These are phyloP conservation scores for Centrocercus urophasianus DNA, from an alignment of 2,113 vertebrate species.

Conservation along the genomic window DNA sequence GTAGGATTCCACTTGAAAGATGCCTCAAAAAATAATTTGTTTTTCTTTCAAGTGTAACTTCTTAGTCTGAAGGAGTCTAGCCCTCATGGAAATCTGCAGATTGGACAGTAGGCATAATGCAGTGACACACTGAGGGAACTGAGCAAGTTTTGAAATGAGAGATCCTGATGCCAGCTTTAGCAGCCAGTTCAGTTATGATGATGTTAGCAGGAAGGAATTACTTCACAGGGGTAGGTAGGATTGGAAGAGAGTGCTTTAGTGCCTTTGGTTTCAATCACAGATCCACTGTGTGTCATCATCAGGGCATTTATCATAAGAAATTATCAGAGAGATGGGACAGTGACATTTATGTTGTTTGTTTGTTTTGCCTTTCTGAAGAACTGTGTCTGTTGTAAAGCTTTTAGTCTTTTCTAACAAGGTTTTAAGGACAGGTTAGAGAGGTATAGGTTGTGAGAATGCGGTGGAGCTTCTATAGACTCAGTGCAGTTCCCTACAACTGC, in stretches of 20 bases:
- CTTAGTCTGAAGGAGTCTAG: neutral
- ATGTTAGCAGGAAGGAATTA: neutral
- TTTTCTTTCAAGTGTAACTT: neutral
- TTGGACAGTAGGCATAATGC: neutral
- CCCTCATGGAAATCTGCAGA: neutral
- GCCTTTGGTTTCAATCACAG: neutral
- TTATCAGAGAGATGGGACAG: neutral
- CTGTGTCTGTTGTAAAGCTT: neutral
- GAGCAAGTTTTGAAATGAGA: neutral
- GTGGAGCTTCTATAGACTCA: neutral
- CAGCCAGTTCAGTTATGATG: neutral
- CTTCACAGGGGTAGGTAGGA: neutral
- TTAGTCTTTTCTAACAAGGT: accelerated
- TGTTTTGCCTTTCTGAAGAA: neutral
- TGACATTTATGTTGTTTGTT: neutral
- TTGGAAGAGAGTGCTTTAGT: neutral
- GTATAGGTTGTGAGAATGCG: neutral
- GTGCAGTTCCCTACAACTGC: neutral
- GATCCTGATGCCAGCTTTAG: neutral
- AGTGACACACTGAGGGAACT: neutral
- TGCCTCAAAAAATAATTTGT: neutral
- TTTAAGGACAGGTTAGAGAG: neutral
- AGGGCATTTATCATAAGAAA: neutral
- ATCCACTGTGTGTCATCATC: neutral
- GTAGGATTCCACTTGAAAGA: neutral